Evolutionary conservation across 1,140 invertebrate species (phyloP).

Genomic region (Mizuhopecten yessoensis): DNA sequence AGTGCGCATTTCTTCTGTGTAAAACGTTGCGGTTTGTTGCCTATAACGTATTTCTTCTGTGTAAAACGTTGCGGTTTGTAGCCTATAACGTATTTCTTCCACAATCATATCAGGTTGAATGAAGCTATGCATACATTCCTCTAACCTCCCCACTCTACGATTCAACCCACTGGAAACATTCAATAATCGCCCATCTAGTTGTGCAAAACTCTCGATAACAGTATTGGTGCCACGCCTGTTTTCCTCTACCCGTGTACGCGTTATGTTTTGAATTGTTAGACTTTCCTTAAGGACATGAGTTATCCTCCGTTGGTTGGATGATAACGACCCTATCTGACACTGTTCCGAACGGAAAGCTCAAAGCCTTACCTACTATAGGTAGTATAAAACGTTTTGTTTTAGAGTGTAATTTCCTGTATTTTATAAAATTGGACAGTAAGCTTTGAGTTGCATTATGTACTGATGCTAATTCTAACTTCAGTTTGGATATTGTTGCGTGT

Average conservation of each 20-base stretch:
- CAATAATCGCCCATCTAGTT: too few species aligned
- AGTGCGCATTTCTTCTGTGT: too few species aligned
- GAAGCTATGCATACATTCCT: too few species aligned
- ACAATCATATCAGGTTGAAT: too few species aligned
- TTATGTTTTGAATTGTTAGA: slow-evolving; percentile 47
- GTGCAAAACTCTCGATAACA: slow-evolving; percentile 38
- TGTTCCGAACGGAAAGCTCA: slow-evolving; percentile 56
- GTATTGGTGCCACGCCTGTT: slow-evolving; percentile 53
- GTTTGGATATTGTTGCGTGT: too few species aligned
- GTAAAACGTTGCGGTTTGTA: too few species aligned
- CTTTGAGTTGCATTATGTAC: not conserved
- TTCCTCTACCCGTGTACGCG: slow-evolving; percentile 44
- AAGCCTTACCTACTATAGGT: slow-evolving; percentile 49
- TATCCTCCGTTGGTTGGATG: slow-evolving; percentile 48
- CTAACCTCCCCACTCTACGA: too few species aligned
- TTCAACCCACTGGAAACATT: too few species aligned
- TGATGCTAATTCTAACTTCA: not conserved
- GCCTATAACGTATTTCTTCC: too few species aligned
- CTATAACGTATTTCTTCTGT: too few species aligned
- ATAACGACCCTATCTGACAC: slow-evolving; percentile 43
- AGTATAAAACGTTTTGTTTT: slow-evolving; percentile 50
- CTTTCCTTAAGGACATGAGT: slow-evolving; percentile 53
- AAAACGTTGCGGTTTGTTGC: too few species aligned
- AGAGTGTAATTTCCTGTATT: not conserved
- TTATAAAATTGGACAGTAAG: not conserved